Evolutionary conservation across 2,797 vertebrate species (phyloP).

Genomic region (Notolepis coatsorum): DNA sequence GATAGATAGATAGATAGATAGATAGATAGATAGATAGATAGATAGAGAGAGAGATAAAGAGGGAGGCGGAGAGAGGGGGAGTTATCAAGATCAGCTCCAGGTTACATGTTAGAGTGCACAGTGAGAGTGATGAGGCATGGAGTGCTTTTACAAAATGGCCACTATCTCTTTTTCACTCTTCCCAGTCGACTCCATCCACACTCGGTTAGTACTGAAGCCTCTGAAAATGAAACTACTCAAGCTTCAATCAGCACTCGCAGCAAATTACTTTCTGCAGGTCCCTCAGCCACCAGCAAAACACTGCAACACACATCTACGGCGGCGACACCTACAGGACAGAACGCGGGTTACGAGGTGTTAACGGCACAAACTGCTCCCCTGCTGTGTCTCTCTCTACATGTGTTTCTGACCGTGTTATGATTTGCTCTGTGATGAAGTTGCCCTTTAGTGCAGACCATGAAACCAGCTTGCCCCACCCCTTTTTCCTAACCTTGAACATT

Average conservation of each 20-base stretch:
- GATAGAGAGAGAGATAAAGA: neutral
- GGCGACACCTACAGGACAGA: conserved; percentile 55
- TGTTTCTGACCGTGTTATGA: conserved; percentile 45
- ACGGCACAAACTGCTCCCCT: conserved; percentile 62
- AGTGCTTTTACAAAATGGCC: neutral
- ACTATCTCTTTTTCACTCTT: neutral
- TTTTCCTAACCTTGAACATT: conserved; percentile 18
- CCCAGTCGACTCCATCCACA: neutral
- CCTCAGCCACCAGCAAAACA: conserved; percentile 53
- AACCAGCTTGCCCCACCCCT: conserved; percentile 53
- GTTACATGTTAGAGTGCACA: neutral
- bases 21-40: too few species aligned
- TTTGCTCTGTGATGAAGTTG: conserved; percentile 51
- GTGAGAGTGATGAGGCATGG: neutral
- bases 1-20: neutral
- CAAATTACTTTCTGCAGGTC: conserved; percentile 22
- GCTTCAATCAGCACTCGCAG: conserved; percentile 43
- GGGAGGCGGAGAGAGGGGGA: neutral
- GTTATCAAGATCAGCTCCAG: neutral
- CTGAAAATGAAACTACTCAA: conserved; percentile 47
- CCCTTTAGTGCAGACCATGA: conserved; percentile 37
- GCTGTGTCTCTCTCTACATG: conserved; percentile 12
- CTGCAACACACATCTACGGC: conserved; percentile 51
- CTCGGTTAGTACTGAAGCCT: neutral
- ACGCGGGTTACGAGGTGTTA: conserved; percentile 70